These are phyloP conservation scores for Brenthis ino DNA, from an alignment of 2,888 invertebrate genomes.

Conservation along the genomic window DNA sequence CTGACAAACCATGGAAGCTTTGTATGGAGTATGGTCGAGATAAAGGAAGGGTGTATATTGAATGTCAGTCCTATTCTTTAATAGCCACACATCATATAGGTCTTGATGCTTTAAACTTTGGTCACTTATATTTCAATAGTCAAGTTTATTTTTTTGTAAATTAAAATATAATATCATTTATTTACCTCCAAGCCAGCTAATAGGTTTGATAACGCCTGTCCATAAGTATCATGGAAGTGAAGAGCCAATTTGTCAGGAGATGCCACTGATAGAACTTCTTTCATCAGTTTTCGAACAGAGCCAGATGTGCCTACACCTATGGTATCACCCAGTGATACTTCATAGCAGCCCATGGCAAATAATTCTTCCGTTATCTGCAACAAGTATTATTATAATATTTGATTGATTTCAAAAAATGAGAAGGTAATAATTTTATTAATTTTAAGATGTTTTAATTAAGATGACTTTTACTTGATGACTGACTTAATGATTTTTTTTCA, in stretches of 20 bases:
- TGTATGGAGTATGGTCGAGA: no score
- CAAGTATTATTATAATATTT: background rate
- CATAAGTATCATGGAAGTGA: slow-evolving; percentile 99
- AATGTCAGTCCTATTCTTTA: no score
- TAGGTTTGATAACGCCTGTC: slow-evolving; percentile 96
- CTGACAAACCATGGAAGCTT: no score
- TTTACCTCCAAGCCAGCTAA: slow-evolving; percentile 92
- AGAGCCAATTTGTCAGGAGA: slow-evolving; percentile 89
- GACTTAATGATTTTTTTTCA: no score
- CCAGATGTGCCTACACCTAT: slow-evolving; percentile 97
- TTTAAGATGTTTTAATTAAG: no score
- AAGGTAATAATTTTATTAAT: no score
- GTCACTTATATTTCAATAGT: no score
- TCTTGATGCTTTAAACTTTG: no score
- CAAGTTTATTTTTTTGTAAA: background rate
- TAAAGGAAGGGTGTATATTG: no score
- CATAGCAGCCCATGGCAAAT: slow-evolving; percentile 94
- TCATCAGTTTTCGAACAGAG: slow-evolving; percentile 88
- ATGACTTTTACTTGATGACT: no score
- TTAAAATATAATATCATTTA: slow-evolving; percentile 2
- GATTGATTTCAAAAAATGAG: no score
- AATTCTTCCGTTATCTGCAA: slow-evolving; percentile 84
- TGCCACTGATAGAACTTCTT: slow-evolving; percentile 86
- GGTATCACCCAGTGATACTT: slow-evolving; percentile 98
- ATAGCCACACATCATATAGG: no score